phyloP scores from a whole-genome alignment of 1,140 invertebrate species.

The Sycobia sp. region DNA sequence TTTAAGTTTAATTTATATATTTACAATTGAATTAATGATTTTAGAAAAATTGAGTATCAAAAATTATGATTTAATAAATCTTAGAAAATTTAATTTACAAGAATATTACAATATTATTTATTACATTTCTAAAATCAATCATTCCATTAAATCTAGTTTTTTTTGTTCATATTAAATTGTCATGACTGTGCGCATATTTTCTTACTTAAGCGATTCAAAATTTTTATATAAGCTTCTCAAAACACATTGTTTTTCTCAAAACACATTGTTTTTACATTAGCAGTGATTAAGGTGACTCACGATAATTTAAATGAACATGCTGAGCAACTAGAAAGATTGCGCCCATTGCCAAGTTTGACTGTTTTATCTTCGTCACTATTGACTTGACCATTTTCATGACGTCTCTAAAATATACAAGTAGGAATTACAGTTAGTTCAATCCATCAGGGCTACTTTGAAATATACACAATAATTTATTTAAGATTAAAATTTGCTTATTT shows the following conservation, averaged over 20 bases:
- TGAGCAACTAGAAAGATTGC: conserved; percentile 50
- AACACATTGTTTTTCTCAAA: neutral
- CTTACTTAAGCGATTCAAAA: no score
- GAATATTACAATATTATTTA: neutral
- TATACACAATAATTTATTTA: no score
- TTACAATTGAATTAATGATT: neutral
- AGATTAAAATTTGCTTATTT: no score
- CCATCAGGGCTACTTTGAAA: no score
- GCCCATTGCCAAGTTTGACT: conserved; percentile 63
- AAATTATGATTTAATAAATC: neutral
- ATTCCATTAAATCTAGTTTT: neutral
- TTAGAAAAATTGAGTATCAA: neutral
- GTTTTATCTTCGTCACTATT: conserved; percentile 65
- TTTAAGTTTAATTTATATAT: neutral
- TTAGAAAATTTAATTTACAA: no score
- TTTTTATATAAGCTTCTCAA: no score
- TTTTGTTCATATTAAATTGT: neutral
- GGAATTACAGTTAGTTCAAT: no score
- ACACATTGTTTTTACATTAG: conserved; percentile 9
- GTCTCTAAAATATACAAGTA: conserved; percentile 65
- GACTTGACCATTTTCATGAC: conserved; percentile 69
- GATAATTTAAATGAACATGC: conserved; percentile 46
- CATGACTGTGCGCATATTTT: neutral
- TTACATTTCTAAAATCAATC: conserved; percentile 1
- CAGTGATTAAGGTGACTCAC: conserved; percentile 24